Percentiles rank a stretch among this genome's conserved stretches.
These are phyloP conservation scores for Pedicia rivosa DNA, from an alignment of 2,888 invertebrate species.

Conservation along the genomic window DNA sequence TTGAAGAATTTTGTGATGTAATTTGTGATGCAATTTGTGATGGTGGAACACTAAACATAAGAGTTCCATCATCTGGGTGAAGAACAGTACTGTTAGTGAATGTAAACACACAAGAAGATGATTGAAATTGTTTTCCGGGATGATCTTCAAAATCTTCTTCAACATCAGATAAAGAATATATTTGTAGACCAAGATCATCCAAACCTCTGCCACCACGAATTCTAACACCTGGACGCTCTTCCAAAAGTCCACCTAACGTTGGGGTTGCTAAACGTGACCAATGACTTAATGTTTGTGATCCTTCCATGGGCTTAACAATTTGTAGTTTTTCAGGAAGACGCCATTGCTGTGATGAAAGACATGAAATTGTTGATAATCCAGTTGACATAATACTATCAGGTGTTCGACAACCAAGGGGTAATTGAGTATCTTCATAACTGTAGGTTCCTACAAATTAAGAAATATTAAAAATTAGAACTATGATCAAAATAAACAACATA, in stretches of 20 bases:
- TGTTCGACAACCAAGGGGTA: slow-evolving; percentile 50
- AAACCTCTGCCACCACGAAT: slow-evolving; percentile 62
- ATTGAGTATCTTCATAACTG: slow-evolving; percentile 34
- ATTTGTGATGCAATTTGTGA: slow-evolving; percentile 54
- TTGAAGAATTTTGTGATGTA: slow-evolving; percentile 44
- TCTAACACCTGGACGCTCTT: slow-evolving; percentile 81
- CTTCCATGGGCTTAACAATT: slow-evolving; percentile 85
- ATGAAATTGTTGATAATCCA: slow-evolving; percentile 30
- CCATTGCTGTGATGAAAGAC: slow-evolving; percentile 36
- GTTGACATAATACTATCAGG: slow-evolving; percentile 72
- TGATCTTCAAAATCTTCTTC: slow-evolving; percentile 57
- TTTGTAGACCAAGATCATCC: slow-evolving; percentile 48
- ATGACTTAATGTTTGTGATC: slow-evolving; percentile 82
- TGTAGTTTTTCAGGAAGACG: slow-evolving; percentile 76
- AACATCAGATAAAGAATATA: slow-evolving; percentile 45
- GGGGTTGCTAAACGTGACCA: slow-evolving; percentile 94
- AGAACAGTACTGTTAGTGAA: slow-evolving; percentile 76
- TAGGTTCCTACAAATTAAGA: too few relatives aligned
- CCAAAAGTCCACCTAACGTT: slow-evolving; percentile 75
- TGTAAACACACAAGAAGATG: slow-evolving; percentile 66
- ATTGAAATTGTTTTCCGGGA: slow-evolving; percentile 59
- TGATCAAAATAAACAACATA: too few relatives aligned
- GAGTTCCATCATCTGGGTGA: slow-evolving; percentile 76
- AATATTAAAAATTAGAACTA: too few relatives aligned
- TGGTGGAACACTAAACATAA: slow-evolving; percentile 39